phyloP scores from a whole-genome alignment of 2,113 vertebrate species.

The Antigone vipio region DNA sequence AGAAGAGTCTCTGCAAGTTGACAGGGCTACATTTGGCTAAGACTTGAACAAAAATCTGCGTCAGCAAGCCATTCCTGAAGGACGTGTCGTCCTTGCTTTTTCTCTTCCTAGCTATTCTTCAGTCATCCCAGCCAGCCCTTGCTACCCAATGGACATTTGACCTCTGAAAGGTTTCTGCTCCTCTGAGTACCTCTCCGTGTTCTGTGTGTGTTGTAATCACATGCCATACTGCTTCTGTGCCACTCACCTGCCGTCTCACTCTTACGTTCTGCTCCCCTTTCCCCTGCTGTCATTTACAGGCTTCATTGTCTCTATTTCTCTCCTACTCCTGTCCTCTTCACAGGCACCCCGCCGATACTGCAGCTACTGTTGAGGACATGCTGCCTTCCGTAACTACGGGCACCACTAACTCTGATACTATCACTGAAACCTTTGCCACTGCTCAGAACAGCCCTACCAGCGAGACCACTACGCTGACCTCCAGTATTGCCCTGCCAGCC shows the following conservation, averaged over 20 bases:
- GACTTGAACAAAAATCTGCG: neutral
- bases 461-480: conserved; percentile 94
- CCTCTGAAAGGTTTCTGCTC: neutral
- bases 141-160: neutral
- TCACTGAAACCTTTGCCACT: conserved; percentile 93
- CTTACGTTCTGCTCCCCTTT: conserved; percentile 18
- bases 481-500: conserved; percentile 85
- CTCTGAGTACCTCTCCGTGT: conserved; percentile 17
- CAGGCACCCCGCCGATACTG: conserved; percentile 89
- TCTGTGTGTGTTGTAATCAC: neutral
- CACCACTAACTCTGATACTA: conserved; percentile 95
- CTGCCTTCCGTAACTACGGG: conserved; percentile 89
- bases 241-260: conserved; percentile 1
- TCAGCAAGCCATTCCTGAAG: neutral
- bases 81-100: neutral
- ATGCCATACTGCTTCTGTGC: neutral
- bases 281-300: conserved; percentile 47
- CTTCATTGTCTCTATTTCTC: conserved; percentile 82
- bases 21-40: neutral
- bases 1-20: neutral
- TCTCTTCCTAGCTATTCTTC: neutral
- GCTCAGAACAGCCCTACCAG: conserved; percentile 96
- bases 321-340: conserved; percentile 85
- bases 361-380: conserved; percentile 92
- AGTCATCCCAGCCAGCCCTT: neutral